Conservation (phyloP, 2,797 vertebrate genomes). For the Diglossa cyanea region DNA sequence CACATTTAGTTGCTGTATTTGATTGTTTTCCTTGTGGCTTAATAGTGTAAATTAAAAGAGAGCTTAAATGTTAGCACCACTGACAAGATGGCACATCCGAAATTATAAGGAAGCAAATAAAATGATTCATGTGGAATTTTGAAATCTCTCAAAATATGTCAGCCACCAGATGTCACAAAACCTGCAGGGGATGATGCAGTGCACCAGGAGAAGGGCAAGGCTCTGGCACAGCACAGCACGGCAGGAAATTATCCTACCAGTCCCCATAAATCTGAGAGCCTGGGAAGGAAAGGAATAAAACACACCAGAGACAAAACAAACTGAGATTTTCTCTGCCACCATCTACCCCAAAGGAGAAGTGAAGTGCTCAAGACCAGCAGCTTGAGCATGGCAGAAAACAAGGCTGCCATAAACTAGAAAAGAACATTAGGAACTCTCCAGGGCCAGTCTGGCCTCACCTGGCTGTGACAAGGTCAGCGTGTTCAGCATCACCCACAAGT, state of each 20-base stretch:
- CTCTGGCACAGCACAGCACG: background rate
- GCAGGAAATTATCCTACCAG: background rate
- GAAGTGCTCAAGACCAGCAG: background rate
- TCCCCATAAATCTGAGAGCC: background rate
- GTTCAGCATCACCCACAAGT: background rate
- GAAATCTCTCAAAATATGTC: constrained; percentile 46
- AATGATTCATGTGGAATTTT: constrained; percentile 57
- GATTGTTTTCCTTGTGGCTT: constrained; percentile 46
- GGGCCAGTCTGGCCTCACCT: background rate
- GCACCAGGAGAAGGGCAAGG: constrained; percentile 19
- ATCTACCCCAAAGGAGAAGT: background rate
- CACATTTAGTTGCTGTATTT: background rate
- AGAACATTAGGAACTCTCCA: background rate
- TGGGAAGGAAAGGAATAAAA: background rate
- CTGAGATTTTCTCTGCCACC: background rate
- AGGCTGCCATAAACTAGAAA: background rate
- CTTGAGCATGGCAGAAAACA: background rate
- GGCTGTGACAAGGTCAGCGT: background rate
- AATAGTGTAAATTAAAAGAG: constrained; percentile 11
- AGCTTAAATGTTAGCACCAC: constrained; percentile 36
- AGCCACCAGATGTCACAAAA: constrained; percentile 61
- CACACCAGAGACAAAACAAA: background rate
- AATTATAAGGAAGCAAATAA: constrained; percentile 49
- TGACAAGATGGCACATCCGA: constrained; percentile 48
- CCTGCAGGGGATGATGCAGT: constrained; percentile 30